Percentiles rank a stretch among this genome's conserved stretches.
phyloP scores from a whole-genome alignment of 2,113 vertebrate species.

The Hippocampus comes region DNA sequence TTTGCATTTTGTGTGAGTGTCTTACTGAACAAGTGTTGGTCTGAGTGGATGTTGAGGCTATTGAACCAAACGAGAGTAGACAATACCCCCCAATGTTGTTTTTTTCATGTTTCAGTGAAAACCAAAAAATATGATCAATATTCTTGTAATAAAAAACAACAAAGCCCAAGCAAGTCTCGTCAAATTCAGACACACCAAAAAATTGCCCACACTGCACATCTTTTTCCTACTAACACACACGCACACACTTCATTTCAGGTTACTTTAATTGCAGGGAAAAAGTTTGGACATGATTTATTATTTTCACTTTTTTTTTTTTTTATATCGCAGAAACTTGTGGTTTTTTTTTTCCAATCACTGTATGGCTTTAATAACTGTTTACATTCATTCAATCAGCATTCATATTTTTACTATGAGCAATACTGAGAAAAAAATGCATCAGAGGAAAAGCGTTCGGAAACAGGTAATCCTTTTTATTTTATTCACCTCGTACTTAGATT shows the following conservation, averaged over 20 bases:
- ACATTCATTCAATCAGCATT: neutral
- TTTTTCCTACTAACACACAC: too few relatives aligned
- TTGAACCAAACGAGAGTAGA: constrained; percentile 55
- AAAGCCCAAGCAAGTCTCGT: constrained; percentile 6
- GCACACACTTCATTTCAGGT: neutral
- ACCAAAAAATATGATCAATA: constrained; percentile 66
- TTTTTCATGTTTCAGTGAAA: constrained; percentile 64
- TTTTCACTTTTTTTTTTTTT: too few relatives aligned
- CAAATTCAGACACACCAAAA: neutral
- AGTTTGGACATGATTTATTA: too few relatives aligned
- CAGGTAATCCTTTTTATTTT: constrained; percentile 40
- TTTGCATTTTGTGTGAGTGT: constrained; percentile 30
- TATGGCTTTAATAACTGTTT: neutral
- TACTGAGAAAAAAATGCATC: neutral
- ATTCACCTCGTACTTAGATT: constrained; percentile 29
- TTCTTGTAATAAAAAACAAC: constrained; percentile 76
- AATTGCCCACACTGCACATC: neutral
- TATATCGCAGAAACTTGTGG: too few relatives aligned
- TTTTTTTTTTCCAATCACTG: too few relatives aligned
- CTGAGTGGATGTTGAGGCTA: constrained; percentile 40
- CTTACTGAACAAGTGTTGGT: constrained; percentile 20
- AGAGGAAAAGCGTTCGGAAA: neutral
- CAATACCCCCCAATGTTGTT: constrained; percentile 50
- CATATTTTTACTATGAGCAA: neutral
- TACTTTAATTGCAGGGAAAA: too few relatives aligned